A percentile compares a stretch with the other conserved stretches of the same genome.
phyloP scores from a whole-genome alignment of 37 sponge, comb jelly and placozoan species.

The Dysidea cf. avara region DNA sequence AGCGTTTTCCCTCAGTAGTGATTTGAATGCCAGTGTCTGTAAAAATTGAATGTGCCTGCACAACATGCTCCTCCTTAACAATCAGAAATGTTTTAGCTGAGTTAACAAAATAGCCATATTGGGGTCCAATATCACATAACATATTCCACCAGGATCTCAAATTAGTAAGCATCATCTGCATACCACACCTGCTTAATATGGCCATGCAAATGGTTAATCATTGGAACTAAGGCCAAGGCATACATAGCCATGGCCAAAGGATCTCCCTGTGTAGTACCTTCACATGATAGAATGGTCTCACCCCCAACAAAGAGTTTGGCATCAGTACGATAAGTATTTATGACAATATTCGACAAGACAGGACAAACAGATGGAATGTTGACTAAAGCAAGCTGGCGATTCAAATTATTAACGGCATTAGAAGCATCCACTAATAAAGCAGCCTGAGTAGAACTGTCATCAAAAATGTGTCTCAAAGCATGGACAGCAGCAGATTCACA shows the following conservation, averaged over 20 bases:
- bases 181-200: slow-evolving; percentile 46
- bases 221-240: slow-evolving; percentile 37
- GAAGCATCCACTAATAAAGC: slow-evolving; percentile 24
- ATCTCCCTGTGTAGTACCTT: slow-evolving; percentile 45
- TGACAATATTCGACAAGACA: slow-evolving; percentile 23
- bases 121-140: slow-evolving; percentile 15
- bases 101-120: slow-evolving; percentile 56
- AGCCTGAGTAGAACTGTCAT: slow-evolving; percentile 33
- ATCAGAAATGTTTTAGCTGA: slow-evolving; percentile 48
- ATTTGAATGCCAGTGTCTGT: slow-evolving; percentile 38
- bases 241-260: slow-evolving; percentile 65
- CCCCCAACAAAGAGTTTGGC: slow-evolving; percentile 1
- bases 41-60: slow-evolving; percentile 23
- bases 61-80: slow-evolving; percentile 42
- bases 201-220: slow-evolving; percentile 7
- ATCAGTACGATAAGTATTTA: slow-evolving; percentile 38
- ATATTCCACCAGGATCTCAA: slow-evolving; percentile 35
- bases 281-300: slow-evolving; percentile 2
- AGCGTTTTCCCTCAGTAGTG: slow-evolving; percentile 45
- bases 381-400: slow-evolving; percentile 21
- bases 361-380: no score
- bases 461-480: slow-evolving; percentile 31
- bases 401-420: slow-evolving; percentile 11
- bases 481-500: slow-evolving; percentile 52
- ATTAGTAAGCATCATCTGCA: slow-evolving; percentile 55